Base-by-base conservation (phyloP, 2,888 invertebrate genomes). In the Callimorpha dominula region DNA sequence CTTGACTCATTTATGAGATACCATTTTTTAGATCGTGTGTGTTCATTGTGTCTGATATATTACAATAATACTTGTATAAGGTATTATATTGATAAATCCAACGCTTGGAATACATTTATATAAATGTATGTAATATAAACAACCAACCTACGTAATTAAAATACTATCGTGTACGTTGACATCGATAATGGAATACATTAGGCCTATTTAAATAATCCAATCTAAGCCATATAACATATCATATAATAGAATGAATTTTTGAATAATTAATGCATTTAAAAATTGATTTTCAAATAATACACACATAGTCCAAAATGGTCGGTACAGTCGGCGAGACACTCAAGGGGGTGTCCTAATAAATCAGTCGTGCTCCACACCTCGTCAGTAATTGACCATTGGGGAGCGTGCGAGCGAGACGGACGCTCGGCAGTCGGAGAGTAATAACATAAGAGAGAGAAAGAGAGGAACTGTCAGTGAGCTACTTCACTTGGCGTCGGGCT, bases 401-500 rank as follows among this genome's bases (percentile, higher is more conserved):
- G 68, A 46, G 68, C 46, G 68, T 31, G 60, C 57, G 68, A 60
- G 54, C 57, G 62, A 62, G 74, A 71, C 42, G 9, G 54, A 31
- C 54, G 71, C 65, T 17, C 43, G n/a, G 60, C 65, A 46, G 62
- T 20, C 72, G 68, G 78, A 72, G 71, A 63, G 65, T 68, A 75
- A 74, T 74, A 78, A 80, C 74, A 76, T 72, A 85, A 80, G 74
- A 81, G 79, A 78, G 46, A 86, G 82, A 87, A 80, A 85, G 78
- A 86, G 82, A 86, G 88, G 88, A 87, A 87, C 87, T 85, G 84
- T 84, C 68, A 69, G 76, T 76, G 64, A 68, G 40, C 78, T 70
- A 86, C 43, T 80, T 92, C 92, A 93, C 82, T 94, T 91, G 76
- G 80, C 86, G 86, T 93, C 94, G 31, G 88, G 71, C 50, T 87